phyloP scores from a whole-genome alignment of 2,113 vertebrate species.

The Peromyscus californicus region DNA sequence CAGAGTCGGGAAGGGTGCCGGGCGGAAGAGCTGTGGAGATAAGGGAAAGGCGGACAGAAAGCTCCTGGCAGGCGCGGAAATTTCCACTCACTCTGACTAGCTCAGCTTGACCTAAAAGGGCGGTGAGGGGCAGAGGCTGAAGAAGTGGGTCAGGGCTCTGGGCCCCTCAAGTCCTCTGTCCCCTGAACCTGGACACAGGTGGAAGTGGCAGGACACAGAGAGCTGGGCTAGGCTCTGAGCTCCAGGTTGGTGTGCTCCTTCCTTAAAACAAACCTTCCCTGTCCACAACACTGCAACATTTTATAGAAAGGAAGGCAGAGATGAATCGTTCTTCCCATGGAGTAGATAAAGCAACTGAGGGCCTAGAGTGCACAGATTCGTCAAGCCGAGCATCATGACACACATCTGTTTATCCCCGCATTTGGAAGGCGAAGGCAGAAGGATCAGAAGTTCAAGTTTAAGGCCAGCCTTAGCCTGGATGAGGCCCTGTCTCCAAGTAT shows the following conservation, averaged over 20 bases:
- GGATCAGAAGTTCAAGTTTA: not conserved
- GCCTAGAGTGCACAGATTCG: not conserved
- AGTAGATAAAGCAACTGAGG: not conserved
- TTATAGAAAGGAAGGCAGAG: not conserved
- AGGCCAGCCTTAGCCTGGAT: not conserved
- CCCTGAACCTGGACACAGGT: not conserved
- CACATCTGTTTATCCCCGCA: too few species aligned
- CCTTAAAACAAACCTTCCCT: not conserved
- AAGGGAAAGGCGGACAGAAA: constrained; percentile 41
- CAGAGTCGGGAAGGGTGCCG: not conserved
- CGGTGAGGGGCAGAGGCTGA: not conserved
- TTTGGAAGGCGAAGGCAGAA: not conserved
- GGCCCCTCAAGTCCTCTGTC: not conserved
- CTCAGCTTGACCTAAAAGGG: not conserved
- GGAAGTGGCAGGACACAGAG: not conserved
- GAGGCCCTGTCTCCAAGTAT: not conserved
- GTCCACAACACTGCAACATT: not conserved
- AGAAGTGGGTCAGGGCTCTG: not conserved
- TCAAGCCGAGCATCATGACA: not conserved
- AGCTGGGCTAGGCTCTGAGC: not conserved
- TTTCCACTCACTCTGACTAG: constrained; percentile 56
- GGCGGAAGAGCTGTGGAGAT: constrained; percentile 44
- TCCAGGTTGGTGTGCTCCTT: not conserved
- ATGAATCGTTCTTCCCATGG: not conserved
- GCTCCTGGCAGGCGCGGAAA: constrained; percentile 56